A percentile compares a stretch with the other conserved stretches of the same genome.
Conservation (phyloP, 1,140 invertebrate species). For the Chelonus insularis region DNA sequence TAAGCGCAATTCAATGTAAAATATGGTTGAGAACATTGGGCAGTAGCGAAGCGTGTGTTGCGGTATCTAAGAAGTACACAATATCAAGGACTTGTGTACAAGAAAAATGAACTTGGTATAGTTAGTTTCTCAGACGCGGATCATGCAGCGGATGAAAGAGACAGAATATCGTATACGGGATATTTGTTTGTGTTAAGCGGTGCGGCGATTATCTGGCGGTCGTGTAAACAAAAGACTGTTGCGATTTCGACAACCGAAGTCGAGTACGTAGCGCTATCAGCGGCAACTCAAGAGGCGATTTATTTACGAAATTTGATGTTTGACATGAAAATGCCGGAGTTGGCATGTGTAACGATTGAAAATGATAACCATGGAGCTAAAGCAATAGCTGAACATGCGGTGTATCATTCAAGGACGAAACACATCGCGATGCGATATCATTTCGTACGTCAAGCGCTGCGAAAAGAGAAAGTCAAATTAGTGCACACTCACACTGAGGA, state of each 20-base stretch:
- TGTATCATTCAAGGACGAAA: background rate
- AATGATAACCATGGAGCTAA: background rate
- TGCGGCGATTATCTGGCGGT: background rate
- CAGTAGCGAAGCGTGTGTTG: constrained; percentile 44
- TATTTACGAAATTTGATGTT: background rate
- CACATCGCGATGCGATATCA: background rate
- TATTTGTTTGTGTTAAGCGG: background rate
- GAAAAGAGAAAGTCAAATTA: background rate
- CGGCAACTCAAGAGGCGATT: background rate
- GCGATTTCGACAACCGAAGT: background rate
- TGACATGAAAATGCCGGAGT: background rate
- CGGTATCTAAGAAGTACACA: constrained; percentile 49
- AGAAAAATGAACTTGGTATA: constrained; percentile 13
- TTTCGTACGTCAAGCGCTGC: background rate
- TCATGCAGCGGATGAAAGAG: constrained; percentile 38
- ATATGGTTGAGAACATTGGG: constrained; percentile 40
- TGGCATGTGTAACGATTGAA: background rate
- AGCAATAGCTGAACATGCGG: background rate
- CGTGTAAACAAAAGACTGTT: background rate
- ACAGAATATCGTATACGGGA: constrained; percentile 35
- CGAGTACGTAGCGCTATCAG: constrained; percentile 5
- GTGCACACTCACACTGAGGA: background rate
- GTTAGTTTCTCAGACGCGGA: constrained; percentile 50
- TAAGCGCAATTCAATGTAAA: constrained; percentile 41
- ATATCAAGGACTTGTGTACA: constrained; percentile 34